phyloP scores from a whole-genome alignment of 2,797 vertebrate genomes.

The Gymnothorax javanicus region DNA sequence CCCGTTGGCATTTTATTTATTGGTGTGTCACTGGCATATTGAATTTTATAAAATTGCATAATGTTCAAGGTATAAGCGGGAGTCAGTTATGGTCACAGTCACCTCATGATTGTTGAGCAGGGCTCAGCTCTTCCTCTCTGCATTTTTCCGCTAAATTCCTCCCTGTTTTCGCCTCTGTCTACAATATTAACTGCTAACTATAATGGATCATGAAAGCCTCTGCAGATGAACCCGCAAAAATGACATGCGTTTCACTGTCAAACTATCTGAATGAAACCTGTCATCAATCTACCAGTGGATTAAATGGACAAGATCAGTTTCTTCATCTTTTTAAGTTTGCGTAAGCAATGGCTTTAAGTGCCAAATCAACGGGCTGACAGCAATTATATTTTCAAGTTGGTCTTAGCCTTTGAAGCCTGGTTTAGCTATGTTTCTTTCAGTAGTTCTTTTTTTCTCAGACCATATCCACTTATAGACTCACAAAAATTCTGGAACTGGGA shows the following conservation, averaged over 20 bases:
- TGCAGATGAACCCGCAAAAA: not conserved
- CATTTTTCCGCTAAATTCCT: not conserved
- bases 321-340: not conserved
- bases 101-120: not conserved
- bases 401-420: not conserved
- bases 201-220: not conserved
- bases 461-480: not conserved
- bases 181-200: not conserved
- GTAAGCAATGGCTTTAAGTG: not conserved
- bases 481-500: not conserved
- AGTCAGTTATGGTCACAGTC: not conserved
- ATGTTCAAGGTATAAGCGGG: not conserved
- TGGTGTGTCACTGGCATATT: not conserved
- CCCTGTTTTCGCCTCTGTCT: not conserved
- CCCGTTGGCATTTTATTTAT: not conserved
- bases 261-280: not conserved
- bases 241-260: not conserved
- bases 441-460: not conserved
- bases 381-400: not conserved
- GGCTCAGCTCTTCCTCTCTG: not conserved
- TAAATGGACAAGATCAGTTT: not conserved
- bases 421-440: not conserved
- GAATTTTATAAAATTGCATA: slow-evolving; percentile 8
- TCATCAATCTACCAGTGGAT: not conserved
- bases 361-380: not conserved